Evolutionary conservation across 1,140 invertebrate genomes (phyloP).

Genomic region (Laupala kohalensis): DNA sequence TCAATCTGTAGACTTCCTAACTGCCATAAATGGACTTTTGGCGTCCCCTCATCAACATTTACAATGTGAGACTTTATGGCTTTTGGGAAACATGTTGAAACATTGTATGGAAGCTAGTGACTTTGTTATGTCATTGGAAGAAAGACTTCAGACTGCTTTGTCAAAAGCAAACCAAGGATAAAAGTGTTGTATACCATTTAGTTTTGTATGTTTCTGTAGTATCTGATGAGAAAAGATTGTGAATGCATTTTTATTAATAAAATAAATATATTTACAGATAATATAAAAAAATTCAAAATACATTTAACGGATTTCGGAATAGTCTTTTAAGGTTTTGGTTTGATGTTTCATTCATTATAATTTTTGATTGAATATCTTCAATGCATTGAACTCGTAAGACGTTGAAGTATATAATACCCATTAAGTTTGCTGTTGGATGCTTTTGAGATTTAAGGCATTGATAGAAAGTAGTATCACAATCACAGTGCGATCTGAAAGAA

Average conservation of each 20-base stretch:
- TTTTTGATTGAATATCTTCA: conserved; percentile 30
- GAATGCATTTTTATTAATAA: background rate
- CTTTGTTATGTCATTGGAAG: background rate
- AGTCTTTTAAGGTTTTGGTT: background rate
- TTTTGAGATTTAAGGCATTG: conserved; percentile 62
- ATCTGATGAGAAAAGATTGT: no score
- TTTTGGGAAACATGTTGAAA: conserved; percentile 4
- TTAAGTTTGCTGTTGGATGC: conserved; percentile 49
- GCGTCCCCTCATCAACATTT: conserved; percentile 3
- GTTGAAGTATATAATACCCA: conserved; percentile 83
- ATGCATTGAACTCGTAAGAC: conserved; percentile 65
- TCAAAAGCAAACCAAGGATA: background rate
- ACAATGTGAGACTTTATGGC: conserved; percentile 1
- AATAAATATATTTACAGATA: background rate
- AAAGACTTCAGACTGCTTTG: background rate
- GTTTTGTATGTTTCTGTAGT: no score
- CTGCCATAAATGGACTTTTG: background rate
- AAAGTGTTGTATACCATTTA: background rate
- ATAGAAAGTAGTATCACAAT: conserved; percentile 68
- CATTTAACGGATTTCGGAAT: background rate
- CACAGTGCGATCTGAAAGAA: conserved; percentile 56
- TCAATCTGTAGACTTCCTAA: background rate
- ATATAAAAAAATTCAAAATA: background rate
- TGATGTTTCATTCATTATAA: no score
- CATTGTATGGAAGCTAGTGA: background rate